Evolutionary conservation across 2,888 invertebrate species (phyloP).

Genomic region (Drosophila neoperkinsi): DNA sequence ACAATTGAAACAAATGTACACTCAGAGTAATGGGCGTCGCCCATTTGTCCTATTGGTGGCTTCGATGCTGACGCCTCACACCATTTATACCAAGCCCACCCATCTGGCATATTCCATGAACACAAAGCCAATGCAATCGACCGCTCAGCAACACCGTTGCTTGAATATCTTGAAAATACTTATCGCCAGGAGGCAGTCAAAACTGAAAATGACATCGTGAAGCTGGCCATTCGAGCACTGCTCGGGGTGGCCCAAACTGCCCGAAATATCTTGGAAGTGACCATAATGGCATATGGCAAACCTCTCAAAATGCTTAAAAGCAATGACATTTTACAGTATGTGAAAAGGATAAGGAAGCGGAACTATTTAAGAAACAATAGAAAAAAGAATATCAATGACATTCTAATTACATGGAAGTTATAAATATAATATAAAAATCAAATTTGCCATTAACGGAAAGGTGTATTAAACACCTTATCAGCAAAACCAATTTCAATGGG

Average conservation of each 20-base stretch:
- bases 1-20: constrained; percentile 97
- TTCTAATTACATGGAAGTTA: too few relatives aligned
- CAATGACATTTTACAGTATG: constrained; percentile 96
- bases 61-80: constrained; percentile 99
- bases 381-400: constrained; percentile 84
- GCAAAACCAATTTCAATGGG: not conserved
- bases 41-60: constrained; percentile 99
- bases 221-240: constrained; percentile 97
- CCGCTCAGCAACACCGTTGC: constrained; percentile 97
- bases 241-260: constrained; percentile 99
- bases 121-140: constrained; percentile 99
- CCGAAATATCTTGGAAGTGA: constrained; percentile 99
- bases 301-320: constrained; percentile 95
- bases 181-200: constrained; percentile 94
- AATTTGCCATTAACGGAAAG: not conserved
- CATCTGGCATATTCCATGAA: constrained; percentile 99
- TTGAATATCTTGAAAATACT: constrained; percentile 99
- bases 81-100: constrained; percentile 99
- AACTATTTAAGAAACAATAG: constrained; percentile 98
- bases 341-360: constrained; percentile 98
- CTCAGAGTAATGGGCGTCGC: constrained; percentile 98
- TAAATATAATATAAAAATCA: not conserved
- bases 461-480: not conserved
- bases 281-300: constrained; percentile 93
- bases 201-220: constrained; percentile 94